Conservation (phyloP, 2,888 invertebrate genomes). For the Adelphocoris suturalis region DNA sequence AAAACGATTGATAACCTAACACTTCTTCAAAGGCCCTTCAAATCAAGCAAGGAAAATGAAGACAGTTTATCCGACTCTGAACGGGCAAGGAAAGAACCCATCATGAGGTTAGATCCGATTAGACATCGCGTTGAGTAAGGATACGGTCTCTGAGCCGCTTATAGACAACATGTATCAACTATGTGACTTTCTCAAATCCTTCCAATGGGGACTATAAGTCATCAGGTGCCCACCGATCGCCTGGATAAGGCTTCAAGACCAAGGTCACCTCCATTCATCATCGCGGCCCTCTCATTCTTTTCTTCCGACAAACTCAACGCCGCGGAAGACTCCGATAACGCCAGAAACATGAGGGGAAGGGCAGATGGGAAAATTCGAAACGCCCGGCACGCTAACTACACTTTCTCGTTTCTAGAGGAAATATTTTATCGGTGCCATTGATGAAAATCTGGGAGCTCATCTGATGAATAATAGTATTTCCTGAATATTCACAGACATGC, state of each 20-base stretch:
- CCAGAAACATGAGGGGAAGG: constrained; percentile 23
- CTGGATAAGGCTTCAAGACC: background rate
- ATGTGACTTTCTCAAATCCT: background rate
- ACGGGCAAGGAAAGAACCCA: too few relatives aligned
- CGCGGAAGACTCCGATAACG: constrained; percentile 55
- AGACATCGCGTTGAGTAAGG: too few relatives aligned
- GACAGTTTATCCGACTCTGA: too few relatives aligned
- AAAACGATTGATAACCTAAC: too few relatives aligned
- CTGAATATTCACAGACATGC: constrained; percentile 30
- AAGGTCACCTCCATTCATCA: constrained; percentile 22
- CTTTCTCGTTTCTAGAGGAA: constrained; percentile 51
- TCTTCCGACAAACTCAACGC: constrained; percentile 37
- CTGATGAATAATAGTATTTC: constrained; percentile 3
- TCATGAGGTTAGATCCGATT: too few relatives aligned
- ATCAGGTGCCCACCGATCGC: background rate
- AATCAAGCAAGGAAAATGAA: too few relatives aligned
- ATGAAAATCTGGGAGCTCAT: constrained; percentile 23
- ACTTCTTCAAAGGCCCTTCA: too few relatives aligned
- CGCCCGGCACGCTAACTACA: constrained; percentile 42
- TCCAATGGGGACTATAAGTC: background rate
- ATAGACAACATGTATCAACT: too few relatives aligned
- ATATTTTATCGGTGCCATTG: constrained; percentile 35
- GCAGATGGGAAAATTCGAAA: background rate
- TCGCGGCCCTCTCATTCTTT: background rate
- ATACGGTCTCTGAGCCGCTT: too few relatives aligned